phyloP scores from a whole-genome alignment of 2,888 invertebrate genomes.

The Aelia acuminata region DNA sequence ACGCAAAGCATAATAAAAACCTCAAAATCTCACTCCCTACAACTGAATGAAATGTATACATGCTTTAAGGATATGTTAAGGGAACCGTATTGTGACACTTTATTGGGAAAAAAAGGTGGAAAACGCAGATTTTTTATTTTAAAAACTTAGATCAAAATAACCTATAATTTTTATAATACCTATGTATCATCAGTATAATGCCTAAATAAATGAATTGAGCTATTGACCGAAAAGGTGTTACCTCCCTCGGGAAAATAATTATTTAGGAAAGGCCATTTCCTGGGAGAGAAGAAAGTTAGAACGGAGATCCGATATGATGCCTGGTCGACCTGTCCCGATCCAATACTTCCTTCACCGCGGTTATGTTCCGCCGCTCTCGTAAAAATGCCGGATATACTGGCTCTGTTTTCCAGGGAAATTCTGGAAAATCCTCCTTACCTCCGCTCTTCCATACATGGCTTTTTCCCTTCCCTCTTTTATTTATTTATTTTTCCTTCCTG shows the following conservation, averaged over 20 bases:
- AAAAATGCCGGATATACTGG: conserved; percentile 29
- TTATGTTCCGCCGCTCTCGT: conserved; percentile 24
- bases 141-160: too few species aligned
- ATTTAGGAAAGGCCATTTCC: not conserved
- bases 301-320: not conserved
- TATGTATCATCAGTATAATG: too few species aligned
- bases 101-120: too few species aligned
- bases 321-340: not conserved
- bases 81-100: too few species aligned
- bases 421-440: conserved; percentile 29
- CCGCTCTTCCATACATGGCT: conserved; percentile 11
- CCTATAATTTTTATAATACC: too few species aligned
- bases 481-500: not conserved
- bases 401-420: conserved; percentile 29
- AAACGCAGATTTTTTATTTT: too few species aligned
- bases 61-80: too few species aligned
- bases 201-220: not conserved
- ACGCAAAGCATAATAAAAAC: too few species aligned
- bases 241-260: not conserved
- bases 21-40: too few species aligned
- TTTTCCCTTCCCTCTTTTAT: not conserved
- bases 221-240: not conserved
- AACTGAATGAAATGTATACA: too few species aligned
- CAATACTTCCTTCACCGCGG: conserved; percentile 29
- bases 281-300: not conserved